These are phyloP conservation scores for Apistogramma diplotaenia DNA, from an alignment of 2,113 vertebrate species.

Conservation along the genomic window DNA sequence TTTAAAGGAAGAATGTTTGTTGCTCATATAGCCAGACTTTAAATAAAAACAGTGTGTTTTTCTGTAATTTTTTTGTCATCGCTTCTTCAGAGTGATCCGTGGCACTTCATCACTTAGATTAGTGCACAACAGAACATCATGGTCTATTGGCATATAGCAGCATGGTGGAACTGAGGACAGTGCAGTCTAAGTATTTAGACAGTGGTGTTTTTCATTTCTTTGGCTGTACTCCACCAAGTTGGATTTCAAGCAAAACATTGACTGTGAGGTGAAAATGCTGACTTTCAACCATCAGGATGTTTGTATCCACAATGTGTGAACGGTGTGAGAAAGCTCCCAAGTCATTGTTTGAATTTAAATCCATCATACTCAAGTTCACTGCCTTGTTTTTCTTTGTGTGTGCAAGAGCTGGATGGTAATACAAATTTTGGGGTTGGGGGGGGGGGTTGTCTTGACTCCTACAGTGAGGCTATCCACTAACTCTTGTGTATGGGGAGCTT, in stretches of 20 bases:
- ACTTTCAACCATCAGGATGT: not conserved
- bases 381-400: not conserved
- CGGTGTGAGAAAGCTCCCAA: not conserved
- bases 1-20: not conserved
- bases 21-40: not conserved
- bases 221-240: constrained; percentile 2
- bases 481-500: not conserved
- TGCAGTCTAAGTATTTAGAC: not conserved
- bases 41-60: not conserved
- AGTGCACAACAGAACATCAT: not conserved
- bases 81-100: not conserved
- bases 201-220: constrained; percentile 6
- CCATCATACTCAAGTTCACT: not conserved
- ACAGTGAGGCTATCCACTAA: too few species aligned
- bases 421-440: too few species aligned
- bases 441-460: too few species aligned
- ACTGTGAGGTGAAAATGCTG: not conserved
- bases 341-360: not conserved
- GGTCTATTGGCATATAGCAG: not conserved
- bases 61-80: not conserved
- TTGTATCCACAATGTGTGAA: not conserved
- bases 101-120: not conserved
- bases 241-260: constrained; percentile 16
- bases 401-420: not conserved
- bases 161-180: not conserved